Base-by-base conservation (phyloP, 1,140 invertebrate genomes). In the Pseudomyrmex gracilis region DNA sequence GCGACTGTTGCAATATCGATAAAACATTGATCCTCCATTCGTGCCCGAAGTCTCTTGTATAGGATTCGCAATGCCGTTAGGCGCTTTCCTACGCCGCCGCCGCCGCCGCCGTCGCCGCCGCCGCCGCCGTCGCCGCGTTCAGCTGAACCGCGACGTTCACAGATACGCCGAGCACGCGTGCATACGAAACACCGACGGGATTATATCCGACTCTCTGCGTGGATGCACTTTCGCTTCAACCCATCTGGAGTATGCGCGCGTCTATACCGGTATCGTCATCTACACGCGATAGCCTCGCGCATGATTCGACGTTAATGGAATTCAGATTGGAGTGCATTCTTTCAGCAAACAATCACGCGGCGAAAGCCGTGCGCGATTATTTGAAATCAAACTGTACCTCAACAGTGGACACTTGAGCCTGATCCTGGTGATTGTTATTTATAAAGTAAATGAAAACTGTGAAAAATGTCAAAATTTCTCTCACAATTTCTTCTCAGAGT, bases 1-100 rank as follows among this genome's bases (percentile, higher is more conserved):
- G 86, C 85, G 90, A 89, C 89, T 92, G 90, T 85, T 92, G 87
- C 90, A 90, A 90, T 92, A 92, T 92, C 90, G 91, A 92, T 92
- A 92, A 92, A 92, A 92, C 91, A 92, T 91, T 92, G 91, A 92
- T 92, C 91, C 89, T 73, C 87, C 83, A 92, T 92, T 92, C 91
- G 91, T 92, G 91, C 90, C 87, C 68, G 84, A 85, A 90, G 83
- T 85, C 85, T 77, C 64, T 67, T 67, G 90, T 89, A 88, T 90
- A 91, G 91, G 91, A 92, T 92, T 92, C 90, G 51, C 85, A 83
- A 87, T 89, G 87, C 82, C 83, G 85, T 89, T 77, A 86, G 87
- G 67, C 84, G 57, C 53, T 61, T 74, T 60, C 63, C 77, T 63
- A 45, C 58, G 80, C 70, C 64, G 45, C 51, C n/a, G n/a, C n/a